Conservation (phyloP, 1,140 invertebrate species). For the Bilobella aurantiaca region DNA sequence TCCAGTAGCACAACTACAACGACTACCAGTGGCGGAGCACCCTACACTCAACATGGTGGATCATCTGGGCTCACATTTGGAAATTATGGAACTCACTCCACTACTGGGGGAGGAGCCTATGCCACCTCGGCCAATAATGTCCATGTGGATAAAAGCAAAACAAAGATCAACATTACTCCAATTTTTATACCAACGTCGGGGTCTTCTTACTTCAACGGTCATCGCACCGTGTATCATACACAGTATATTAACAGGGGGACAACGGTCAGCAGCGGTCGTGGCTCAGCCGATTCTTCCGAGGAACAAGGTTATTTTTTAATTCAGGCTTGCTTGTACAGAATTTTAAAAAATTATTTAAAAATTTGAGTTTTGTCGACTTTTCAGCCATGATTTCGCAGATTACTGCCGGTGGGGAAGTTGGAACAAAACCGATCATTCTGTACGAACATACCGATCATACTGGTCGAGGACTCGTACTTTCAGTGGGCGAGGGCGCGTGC, state of each 20-base stretch:
- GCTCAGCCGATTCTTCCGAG: background rate
- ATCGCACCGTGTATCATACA: too few species aligned
- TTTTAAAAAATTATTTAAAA: background rate
- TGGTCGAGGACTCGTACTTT: background rate
- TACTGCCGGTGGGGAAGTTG: background rate
- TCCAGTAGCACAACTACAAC: background rate
- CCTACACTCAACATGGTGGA: background rate
- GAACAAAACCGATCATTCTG: background rate
- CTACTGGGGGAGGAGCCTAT: background rate
- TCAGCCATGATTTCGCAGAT: background rate
- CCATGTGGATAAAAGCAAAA: background rate
- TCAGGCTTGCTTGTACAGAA: background rate
- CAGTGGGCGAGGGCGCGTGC: background rate
- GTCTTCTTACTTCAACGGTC: background rate
- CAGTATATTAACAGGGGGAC: background rate
- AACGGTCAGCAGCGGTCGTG: background rate
- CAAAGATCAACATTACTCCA: background rate
- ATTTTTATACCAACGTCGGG: background rate
- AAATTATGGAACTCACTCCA: background rate
- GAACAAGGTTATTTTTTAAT: background rate
- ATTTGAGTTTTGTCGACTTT: background rate
- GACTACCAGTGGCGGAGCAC: background rate
- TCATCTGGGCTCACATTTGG: background rate
- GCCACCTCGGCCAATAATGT: background rate
- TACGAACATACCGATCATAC: background rate